Evolutionary conservation across 2,888 invertebrate genomes (phyloP).

Genomic region (Yponomeuta sedellus): DNA sequence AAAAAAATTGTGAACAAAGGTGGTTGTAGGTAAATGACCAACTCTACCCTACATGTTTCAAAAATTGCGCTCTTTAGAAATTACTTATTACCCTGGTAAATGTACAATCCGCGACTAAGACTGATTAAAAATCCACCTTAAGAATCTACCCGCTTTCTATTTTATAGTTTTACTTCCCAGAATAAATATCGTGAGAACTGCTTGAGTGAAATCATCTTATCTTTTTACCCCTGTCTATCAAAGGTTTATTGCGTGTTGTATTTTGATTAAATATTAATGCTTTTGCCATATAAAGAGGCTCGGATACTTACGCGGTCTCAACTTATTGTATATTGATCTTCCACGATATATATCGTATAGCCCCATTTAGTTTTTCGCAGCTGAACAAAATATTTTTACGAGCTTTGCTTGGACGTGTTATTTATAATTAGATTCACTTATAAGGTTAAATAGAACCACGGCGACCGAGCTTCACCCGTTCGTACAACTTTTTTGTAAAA

Average conservation of each 20-base stretch:
- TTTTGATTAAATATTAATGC: background rate
- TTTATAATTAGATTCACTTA: background rate
- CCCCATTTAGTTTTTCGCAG: background rate
- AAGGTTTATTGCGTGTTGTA: background rate
- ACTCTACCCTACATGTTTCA: too few species aligned
- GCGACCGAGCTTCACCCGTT: too few species aligned
- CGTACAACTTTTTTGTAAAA: too few species aligned
- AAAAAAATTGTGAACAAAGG: too few species aligned
- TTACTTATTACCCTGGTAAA: too few species aligned
- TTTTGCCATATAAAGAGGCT: background rate
- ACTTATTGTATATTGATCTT: constrained; percentile 9
- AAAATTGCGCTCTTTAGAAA: too few species aligned
- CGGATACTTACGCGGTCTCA: background rate
- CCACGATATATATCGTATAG: too few species aligned
- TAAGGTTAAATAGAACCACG: background rate
- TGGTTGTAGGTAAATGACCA: too few species aligned
- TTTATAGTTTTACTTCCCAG: too few species aligned
- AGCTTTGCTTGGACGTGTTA: background rate
- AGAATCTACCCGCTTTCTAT: too few species aligned
- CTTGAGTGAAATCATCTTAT: background rate
- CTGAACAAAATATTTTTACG: background rate
- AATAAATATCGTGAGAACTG: background rate
- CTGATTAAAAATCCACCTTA: too few species aligned
- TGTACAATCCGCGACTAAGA: too few species aligned
- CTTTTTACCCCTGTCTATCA: background rate